phyloP scores from a whole-genome alignment of 2,113 vertebrate genomes.

The Otis tarda region DNA sequence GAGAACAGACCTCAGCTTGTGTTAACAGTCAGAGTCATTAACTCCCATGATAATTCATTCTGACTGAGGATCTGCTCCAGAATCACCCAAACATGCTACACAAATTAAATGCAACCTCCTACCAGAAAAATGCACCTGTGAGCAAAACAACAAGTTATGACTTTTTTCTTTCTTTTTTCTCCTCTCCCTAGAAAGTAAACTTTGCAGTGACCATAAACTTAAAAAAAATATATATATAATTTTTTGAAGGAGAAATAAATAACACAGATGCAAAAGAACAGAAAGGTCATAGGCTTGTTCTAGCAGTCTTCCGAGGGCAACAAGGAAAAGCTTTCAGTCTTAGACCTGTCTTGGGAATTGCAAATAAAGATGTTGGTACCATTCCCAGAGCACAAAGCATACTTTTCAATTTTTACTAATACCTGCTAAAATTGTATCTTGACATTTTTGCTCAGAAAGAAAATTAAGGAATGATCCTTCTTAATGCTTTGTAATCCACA shows the following conservation, averaged over 20 bases:
- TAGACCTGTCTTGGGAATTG: conserved; percentile 6
- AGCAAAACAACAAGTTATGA: background rate
- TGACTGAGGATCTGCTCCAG: background rate
- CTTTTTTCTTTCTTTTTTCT: background rate
- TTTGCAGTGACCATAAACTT: background rate
- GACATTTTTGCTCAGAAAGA: conserved; percentile 44
- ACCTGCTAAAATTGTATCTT: conserved; percentile 60
- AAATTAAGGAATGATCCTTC: conserved; percentile 42
- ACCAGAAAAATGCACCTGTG: conserved; percentile 30
- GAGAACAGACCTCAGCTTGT: background rate
- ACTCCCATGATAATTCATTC: background rate
- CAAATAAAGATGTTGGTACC: conserved; percentile 50
- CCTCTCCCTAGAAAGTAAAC: background rate
- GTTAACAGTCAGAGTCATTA: background rate
- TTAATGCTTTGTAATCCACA: conserved; percentile 54
- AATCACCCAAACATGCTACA: background rate
- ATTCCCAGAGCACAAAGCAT: conserved; percentile 30
- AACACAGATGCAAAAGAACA: background rate
- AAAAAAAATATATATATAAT: background rate
- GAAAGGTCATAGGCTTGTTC: background rate
- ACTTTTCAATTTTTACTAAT: conserved; percentile 58
- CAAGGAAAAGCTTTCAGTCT: conserved; percentile 34
- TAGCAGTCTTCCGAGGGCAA: background rate
- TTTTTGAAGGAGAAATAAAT: background rate
- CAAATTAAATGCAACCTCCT: background rate